Conservation (phyloP, 1,140 invertebrate species). For the Eciton burchellii region DNA sequence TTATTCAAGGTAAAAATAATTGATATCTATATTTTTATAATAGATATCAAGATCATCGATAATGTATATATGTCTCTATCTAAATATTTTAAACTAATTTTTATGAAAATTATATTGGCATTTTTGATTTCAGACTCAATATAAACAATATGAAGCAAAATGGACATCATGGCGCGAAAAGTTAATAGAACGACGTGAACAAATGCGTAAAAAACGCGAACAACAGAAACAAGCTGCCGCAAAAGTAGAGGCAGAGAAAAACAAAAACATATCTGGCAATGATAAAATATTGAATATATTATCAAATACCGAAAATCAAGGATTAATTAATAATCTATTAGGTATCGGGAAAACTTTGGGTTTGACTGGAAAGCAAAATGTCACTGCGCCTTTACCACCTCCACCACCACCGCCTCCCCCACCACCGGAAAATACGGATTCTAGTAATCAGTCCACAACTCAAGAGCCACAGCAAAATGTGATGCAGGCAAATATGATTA, state of each 20-base stretch:
- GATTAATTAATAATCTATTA: slow-evolving; percentile 83
- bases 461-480: slow-evolving; percentile 40
- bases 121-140: slow-evolving; percentile 86
- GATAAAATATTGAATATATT: slow-evolving; percentile 84
- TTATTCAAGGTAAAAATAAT: neutral
- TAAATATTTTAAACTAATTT: slow-evolving; percentile 20
- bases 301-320: slow-evolving; percentile 83
- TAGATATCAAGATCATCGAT: neutral
- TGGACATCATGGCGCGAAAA: slow-evolving; percentile 93
- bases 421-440: slow-evolving; percentile 43
- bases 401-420: slow-evolving; percentile 65
- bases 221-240: slow-evolving; percentile 80
- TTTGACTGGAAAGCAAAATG: slow-evolving; percentile 80
- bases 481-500: slow-evolving; percentile 69
- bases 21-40: neutral
- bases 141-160: slow-evolving; percentile 92
- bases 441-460: slow-evolving; percentile 22
- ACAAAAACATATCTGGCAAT: slow-evolving; percentile 81
- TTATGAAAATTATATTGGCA: neutral
- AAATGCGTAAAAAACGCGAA: slow-evolving; percentile 90
- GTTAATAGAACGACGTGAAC: slow-evolving; percentile 91
- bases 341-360: slow-evolving; percentile 84
- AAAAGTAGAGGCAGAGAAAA: slow-evolving; percentile 80
- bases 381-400: slow-evolving; percentile 23
- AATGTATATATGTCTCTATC: neutral